Conservation (phyloP, 2,888 invertebrate genomes). For the Druceiella hillmani region DNA sequence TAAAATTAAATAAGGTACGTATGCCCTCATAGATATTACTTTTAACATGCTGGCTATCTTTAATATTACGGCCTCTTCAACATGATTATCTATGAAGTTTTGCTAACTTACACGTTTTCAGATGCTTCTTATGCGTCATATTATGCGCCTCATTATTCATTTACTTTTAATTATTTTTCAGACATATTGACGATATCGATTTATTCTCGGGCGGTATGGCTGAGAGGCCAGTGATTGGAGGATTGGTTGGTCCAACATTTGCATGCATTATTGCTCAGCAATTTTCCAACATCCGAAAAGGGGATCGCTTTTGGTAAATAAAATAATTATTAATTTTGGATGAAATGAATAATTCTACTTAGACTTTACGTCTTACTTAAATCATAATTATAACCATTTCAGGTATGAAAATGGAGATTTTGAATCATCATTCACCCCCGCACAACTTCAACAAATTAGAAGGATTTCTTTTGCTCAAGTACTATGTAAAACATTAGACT, state of each 20-base stretch:
- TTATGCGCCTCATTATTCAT: neutral
- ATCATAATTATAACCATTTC: constrained; percentile 22
- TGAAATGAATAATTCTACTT: neutral
- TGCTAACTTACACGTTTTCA: no score
- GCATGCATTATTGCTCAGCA: constrained; percentile 86
- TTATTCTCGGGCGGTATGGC: constrained; percentile 79
- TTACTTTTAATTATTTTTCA: constrained; percentile 27
- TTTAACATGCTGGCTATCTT: no score
- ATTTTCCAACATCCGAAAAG: constrained; percentile 70
- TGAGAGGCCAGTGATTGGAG: constrained; percentile 73
- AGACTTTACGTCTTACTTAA: neutral
- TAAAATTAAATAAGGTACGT: no score
- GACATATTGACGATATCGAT: constrained; percentile 77
- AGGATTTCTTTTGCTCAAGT: constrained; percentile 67
- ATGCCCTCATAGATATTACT: no score
- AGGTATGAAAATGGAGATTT: constrained; percentile 74
- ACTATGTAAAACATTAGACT: constrained; percentile 60
- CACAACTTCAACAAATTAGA: constrained; percentile 69
- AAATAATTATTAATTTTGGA: no score
- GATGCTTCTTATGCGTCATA: no score
- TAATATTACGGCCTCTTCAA: no score
- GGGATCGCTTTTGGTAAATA: constrained; percentile 70
- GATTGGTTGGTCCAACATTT: constrained; percentile 80
- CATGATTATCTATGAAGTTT: no score
- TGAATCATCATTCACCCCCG: constrained; percentile 69